Percentiles rank a stretch among this genome's conserved stretches.
Evolutionary conservation across 2,888 invertebrate genomes (phyloP).

Genomic region (Cylindroiulus punctatus): DNA sequence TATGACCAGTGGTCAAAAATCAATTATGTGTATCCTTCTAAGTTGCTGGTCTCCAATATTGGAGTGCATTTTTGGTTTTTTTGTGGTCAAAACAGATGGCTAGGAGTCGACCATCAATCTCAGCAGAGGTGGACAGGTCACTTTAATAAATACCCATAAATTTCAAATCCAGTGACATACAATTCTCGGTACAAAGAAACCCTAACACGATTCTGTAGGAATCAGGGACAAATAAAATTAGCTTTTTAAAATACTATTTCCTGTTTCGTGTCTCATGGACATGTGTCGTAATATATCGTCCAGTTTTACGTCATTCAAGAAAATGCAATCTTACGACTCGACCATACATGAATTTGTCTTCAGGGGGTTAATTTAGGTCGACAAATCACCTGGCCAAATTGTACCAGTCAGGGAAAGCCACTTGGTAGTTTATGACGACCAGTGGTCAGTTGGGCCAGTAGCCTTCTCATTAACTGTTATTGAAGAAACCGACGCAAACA

Average conservation of each 20-base stretch:
- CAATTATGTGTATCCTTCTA: not conserved
- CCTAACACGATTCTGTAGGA: not conserved
- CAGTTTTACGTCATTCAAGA: not conserved
- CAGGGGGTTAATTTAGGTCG: constrained; percentile 15
- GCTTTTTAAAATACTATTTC: constrained; percentile 25
- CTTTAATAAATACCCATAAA: constrained; percentile 13
- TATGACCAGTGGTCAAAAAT: constrained; percentile 33
- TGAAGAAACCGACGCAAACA: not conserved
- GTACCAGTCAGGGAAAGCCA: not conserved
- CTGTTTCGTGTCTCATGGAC: not conserved
- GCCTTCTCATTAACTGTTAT: not conserved
- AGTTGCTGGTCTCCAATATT: not conserved
- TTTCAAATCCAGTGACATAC: constrained; percentile 16
- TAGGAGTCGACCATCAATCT: not conserved
- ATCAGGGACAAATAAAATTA: not conserved
- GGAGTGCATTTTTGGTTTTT: not conserved
- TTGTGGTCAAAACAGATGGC: constrained; percentile 8
- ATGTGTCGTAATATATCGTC: not conserved
- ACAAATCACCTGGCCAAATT: constrained; percentile 3
- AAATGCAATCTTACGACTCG: not conserved
- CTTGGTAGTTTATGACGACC: constrained; percentile 5
- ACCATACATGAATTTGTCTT: not conserved
- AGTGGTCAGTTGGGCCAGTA: not conserved
- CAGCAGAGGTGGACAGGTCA: constrained; percentile 11
- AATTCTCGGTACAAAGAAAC: not conserved